Evolutionary conservation across 2,888 invertebrate genomes (phyloP), one percentile per base, ranked within the genome.

Genomic region (Eumerus sabulonum): DNA sequence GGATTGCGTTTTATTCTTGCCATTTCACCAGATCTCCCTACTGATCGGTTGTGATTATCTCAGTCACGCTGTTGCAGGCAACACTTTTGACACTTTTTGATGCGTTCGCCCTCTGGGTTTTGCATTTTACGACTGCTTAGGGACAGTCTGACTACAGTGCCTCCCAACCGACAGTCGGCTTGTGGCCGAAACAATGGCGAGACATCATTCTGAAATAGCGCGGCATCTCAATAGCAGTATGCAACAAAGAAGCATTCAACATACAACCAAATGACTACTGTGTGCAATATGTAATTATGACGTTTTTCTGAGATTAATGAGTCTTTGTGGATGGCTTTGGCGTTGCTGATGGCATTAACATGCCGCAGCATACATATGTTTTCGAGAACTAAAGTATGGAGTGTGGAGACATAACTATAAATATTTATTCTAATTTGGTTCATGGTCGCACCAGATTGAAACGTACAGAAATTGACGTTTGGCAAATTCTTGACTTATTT

Each of bases 251-350:
- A 64, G 50, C 66, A 56, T 51, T 53, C 63, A 67, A 38, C 51
- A 45, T 57, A 19, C 38, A 57, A 27, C 38, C 38, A 0, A 45
- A 12, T 13, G 45, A n/a, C 38, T 16, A 54, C 14, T 66, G 63
- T 48, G 64, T 51, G 51, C 45, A 36, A 42, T 64, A 56, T 18
- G n/a, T 67, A 77, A 77, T 77, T 72, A 67, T 72, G 62, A 72
- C 62, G 76, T 62, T 72, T 67, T 77, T 67, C 56, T 57, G 76
- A 72, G 76, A 77, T 77, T 77, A 77, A 72, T 72, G 67, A 56
- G 66, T 56, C 71, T 64, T 71, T 66, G 50, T 71, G 60, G 54
- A 60, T 71, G 64, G 48, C 71, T 64, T 71, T 66, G 50, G 64
- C 54, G 54, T 54, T 71, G 64, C 48, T n/a, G 19, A 42, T 40